Conservation (phyloP, 2,797 vertebrate genomes). For the Vipera latastei region DNA sequence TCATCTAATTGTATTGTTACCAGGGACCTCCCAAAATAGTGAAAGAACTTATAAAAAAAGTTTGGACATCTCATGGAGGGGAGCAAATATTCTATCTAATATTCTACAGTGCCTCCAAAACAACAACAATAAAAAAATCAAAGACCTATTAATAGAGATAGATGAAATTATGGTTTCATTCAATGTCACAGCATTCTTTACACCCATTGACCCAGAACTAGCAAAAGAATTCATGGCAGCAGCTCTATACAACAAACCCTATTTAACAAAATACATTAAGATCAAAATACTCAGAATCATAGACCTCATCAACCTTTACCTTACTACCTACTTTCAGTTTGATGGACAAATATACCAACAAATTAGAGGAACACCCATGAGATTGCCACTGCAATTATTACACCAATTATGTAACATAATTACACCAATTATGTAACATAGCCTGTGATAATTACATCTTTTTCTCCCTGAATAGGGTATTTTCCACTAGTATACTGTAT, state of each 20-base stretch:
- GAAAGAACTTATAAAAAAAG: not conserved
- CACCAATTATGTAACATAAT: constrained; percentile 1
- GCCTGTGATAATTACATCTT: constrained; percentile 34
- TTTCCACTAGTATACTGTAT: not conserved
- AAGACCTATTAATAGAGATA: not conserved
- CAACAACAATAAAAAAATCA: not conserved
- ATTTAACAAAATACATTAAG: not conserved
- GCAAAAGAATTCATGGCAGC: not conserved
- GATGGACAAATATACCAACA: not conserved
- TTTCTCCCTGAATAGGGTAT: constrained; percentile 43
- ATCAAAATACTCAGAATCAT: not conserved
- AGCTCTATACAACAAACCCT: not conserved
- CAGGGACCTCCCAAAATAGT: not conserved
- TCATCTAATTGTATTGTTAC: not conserved
- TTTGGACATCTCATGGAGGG: not conserved
- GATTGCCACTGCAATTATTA: not conserved
- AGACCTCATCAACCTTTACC: not conserved
- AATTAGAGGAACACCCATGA: not conserved
- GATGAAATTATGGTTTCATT: not conserved
- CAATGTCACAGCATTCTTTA: not conserved
- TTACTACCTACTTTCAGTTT: not conserved
- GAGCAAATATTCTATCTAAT: not conserved
- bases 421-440: constrained; percentile 1
- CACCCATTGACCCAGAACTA: not conserved
- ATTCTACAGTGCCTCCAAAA: not conserved